Conservation (phyloP, 1,140 invertebrate species). For the Batillaria attramentaria region DNA sequence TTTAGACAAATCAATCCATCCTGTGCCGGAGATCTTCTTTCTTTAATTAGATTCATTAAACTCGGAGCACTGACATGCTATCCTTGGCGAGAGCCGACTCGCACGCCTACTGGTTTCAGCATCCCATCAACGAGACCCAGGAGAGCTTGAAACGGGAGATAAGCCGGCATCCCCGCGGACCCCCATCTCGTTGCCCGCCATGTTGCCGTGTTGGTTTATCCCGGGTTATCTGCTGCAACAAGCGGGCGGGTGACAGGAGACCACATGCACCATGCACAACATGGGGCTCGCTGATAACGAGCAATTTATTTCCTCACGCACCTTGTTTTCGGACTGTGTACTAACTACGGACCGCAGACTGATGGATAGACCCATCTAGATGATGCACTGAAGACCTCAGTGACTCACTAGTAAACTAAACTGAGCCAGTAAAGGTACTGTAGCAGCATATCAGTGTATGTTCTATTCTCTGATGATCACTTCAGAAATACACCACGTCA, state of each 20-base stretch:
- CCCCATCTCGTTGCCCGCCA: neutral
- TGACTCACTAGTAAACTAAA: too few species aligned
- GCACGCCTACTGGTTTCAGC: neutral
- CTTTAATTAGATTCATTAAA: constrained; percentile 17
- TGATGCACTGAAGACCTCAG: too few species aligned
- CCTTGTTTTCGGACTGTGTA: too few species aligned
- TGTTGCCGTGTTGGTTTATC: neutral
- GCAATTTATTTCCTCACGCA: constrained; percentile 10
- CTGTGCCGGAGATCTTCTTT: constrained; percentile 12
- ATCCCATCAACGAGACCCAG: constrained; percentile 1
- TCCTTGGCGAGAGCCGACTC: neutral
- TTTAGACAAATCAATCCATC: constrained; percentile 12
- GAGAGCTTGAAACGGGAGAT: constrained; percentile 10
- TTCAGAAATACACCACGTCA: too few species aligned
- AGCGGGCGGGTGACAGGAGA: constrained; percentile 12
- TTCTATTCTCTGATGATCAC: too few species aligned
- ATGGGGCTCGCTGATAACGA: constrained; percentile 10
- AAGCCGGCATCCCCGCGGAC: neutral
- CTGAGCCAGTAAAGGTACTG: too few species aligned
- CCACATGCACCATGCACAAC: constrained; percentile 1
- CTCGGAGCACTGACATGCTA: constrained; percentile 10
- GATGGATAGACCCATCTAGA: too few species aligned
- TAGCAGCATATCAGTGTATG: too few species aligned
- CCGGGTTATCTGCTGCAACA: constrained; percentile 10
- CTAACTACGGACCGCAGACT: too few species aligned